Base-by-base conservation (phyloP, 2,888 invertebrate genomes). In the Sympetrum striolatum region DNA sequence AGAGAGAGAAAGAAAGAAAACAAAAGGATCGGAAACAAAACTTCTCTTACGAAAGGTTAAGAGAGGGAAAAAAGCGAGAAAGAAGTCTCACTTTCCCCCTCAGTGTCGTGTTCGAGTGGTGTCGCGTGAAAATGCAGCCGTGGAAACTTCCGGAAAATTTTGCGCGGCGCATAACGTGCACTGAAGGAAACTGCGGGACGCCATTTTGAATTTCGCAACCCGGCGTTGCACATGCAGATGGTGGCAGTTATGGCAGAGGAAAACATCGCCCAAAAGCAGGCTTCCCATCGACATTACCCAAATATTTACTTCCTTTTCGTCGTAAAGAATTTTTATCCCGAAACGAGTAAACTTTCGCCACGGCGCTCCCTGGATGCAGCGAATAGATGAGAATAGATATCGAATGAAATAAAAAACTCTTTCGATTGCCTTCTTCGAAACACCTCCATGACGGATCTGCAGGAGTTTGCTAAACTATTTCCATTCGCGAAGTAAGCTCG, bases 121-220 rank as follows among this genome's bases (percentile, higher is more conserved):
- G 86, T 86, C 86, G 86, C 86, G 86, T 86, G 60, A 39, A 86
- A 86, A 86, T 37, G 60, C 86, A 86, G 60, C 60, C 64, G 64
- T 86, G 86, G 86, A 86, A 86, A 86, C 86, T 86, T 86, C 86
- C 86, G 86, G 86, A 86, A 86, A 86, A 86, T 86, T 64, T 58
- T 64, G 86, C 86, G 86, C 86, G 86, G 86, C 86, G 86, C 86
- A 86, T 64, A 86, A 86, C 86, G 86, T 86, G 60, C 86, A 86
- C 35, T 58, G 37, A 86, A 86, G 86, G 86, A 86, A 86, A 86
- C 86, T 86, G 58, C 37, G 60, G 58, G 86, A 86, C 86, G 86
- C 86, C 86, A 86, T 86, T 86, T 86, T 86, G 86, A 58, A 86
- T 86, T 86, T 86, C 86, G 86, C 86, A 86, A 86, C 60, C 25